Evolutionary conservation across 2,888 invertebrate species (phyloP).

Genomic region (Eilema depressum): DNA sequence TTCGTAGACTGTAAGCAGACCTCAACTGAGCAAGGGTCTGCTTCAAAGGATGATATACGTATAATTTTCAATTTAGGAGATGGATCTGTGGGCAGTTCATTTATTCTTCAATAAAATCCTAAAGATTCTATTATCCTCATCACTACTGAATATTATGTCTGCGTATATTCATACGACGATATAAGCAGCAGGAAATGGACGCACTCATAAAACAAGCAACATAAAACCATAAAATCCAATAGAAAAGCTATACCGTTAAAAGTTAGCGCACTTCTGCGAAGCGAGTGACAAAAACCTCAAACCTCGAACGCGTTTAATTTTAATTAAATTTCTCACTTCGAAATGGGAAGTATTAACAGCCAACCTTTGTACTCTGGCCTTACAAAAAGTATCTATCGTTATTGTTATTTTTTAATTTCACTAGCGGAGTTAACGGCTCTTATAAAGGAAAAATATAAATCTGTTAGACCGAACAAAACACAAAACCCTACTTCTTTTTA

Average conservation of each 20-base stretch:
- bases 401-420: conserved; percentile 63
- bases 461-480: conserved; percentile 41
- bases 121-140: background rate
- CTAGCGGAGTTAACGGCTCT: conserved; percentile 49
- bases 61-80: too few relatives aligned
- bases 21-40: too few relatives aligned
- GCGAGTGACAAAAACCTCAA: conserved; percentile 51
- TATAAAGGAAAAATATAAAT: conserved; percentile 52
- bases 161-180: background rate
- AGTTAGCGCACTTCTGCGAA: conserved; percentile 37
- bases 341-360: conserved; percentile 56
- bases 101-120: background rate
- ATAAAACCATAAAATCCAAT: conserved; percentile 8
- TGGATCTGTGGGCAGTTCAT: background rate
- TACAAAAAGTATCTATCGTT: conserved; percentile 49
- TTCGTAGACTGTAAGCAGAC: too few relatives aligned
- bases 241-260: conserved; percentile 35
- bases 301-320: conserved; percentile 56
- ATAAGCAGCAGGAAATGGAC: background rate
- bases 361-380: conserved; percentile 56
- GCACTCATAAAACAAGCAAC: background rate
- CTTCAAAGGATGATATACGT: too few relatives aligned
- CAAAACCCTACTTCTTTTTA: conserved; percentile 51
- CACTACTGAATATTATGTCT: background rate
- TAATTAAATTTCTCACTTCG: conserved; percentile 58